phyloP scores from a whole-genome alignment of 2,888 invertebrate species.

The Sicus ferrugineus region DNA sequence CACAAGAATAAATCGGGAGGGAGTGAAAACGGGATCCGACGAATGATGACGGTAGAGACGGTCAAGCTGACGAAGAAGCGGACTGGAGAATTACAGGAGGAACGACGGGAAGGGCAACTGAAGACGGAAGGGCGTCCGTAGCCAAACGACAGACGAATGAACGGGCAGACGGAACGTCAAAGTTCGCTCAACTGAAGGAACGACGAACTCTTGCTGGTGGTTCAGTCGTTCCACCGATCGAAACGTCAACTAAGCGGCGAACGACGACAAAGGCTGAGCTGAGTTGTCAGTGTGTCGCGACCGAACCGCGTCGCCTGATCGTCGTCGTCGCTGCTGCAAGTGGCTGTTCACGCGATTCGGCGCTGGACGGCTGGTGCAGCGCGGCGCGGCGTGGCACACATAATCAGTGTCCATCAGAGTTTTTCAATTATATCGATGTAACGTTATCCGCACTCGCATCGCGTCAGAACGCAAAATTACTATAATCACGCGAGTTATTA shows the following conservation, averaged over 20 bases:
- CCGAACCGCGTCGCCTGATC: neutral
- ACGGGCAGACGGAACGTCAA: neutral
- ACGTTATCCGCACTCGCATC: constrained; percentile 65
- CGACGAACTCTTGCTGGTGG: constrained; percentile 14
- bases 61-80: no score
- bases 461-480: constrained; percentile 65
- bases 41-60: no score
- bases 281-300: neutral
- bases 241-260: constrained; percentile 3
- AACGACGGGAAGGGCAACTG: no score
- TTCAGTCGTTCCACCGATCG: neutral
- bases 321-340: neutral
- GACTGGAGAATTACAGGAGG: no score
- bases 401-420: constrained; percentile 66
- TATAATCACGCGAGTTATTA: constrained; percentile 66
- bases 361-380: neutral
- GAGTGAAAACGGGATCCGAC: no score
- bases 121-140: no score
- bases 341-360: neutral
- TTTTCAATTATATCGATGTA: constrained; percentile 66
- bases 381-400: constrained; percentile 42
- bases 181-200: neutral
- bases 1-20: no score
- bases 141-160: neutral
- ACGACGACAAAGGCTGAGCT: neutral